Conservation (phyloP, 2,888 invertebrate species). For the Trypoxylon attenuatum region DNA sequence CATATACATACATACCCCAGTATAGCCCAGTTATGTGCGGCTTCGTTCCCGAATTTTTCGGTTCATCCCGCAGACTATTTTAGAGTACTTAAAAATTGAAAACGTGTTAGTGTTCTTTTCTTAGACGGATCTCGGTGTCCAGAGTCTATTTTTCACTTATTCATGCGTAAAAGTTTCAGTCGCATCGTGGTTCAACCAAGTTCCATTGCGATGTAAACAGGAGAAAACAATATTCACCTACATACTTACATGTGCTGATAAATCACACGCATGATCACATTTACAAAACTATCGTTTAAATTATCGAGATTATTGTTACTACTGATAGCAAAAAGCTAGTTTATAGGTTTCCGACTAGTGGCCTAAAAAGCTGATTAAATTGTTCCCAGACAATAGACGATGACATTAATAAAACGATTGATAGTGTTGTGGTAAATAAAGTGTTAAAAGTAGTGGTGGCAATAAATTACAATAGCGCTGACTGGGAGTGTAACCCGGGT, state of each 20-base stretch:
- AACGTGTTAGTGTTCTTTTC: not conserved
- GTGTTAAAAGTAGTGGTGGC: too few relatives aligned
- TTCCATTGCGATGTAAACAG: not conserved
- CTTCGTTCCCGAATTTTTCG: not conserved
- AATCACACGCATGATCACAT: not conserved
- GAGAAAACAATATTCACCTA: not conserved
- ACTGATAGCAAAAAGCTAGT: too few relatives aligned
- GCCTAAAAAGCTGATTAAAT: too few relatives aligned
- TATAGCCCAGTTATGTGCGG: not conserved
- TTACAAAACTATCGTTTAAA: not conserved
- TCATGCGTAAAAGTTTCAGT: conserved; percentile 35
- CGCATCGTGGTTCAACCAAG: not conserved
- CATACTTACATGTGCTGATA: too few relatives aligned
- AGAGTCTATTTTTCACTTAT: conserved; percentile 5
- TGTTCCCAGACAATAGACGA: too few relatives aligned
- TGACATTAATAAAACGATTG: too few relatives aligned
- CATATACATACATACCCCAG: not conserved
- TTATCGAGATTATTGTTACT: too few relatives aligned
- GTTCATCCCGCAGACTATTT: not conserved
- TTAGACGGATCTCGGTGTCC: not conserved
- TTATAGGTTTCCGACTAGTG: too few relatives aligned
- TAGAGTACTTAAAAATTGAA: not conserved
- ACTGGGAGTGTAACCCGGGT: conserved; percentile 1
- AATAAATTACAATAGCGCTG: too few relatives aligned
- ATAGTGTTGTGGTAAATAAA: too few relatives aligned